These are phyloP conservation scores for Stichodactyla helianthus DNA, from an alignment of 64 coral and sea anemone genomes.

Conservation along the genomic window DNA sequence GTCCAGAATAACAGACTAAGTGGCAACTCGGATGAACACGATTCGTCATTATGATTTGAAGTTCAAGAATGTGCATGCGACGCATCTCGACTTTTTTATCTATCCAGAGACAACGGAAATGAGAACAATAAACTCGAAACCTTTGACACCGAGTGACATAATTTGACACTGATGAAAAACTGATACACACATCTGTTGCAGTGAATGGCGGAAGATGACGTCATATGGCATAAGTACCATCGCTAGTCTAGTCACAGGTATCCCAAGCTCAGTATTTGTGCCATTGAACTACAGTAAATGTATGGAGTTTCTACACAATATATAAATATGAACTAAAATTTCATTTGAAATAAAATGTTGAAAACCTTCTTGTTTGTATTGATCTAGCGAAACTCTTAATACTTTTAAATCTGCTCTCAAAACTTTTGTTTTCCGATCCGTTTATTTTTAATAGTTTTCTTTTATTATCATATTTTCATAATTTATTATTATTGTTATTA, in stretches of 20 bases:
- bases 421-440: too few species aligned
- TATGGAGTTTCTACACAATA: too few species aligned
- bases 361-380: too few species aligned
- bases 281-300: too few species aligned
- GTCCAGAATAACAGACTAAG: neutral
- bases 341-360: too few species aligned
- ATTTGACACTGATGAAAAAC: slow-evolving; percentile 1
- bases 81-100: neutral
- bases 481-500: too few species aligned
- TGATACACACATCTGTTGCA: neutral
- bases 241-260: neutral
- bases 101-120: neutral
- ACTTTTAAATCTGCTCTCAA: too few species aligned
- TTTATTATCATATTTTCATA: too few species aligned
- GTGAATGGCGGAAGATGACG: neutral
- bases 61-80: neutral
- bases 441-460: too few species aligned
- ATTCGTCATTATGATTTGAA: neutral
- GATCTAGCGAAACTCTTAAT: too few species aligned
- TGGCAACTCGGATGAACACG: neutral
- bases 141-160: neutral
- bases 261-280: too few species aligned
- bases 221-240: neutral
- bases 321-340: too few species aligned
- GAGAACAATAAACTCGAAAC: neutral